Percentiles rank a stretch among this genome's conserved stretches.
These are phyloP conservation scores for Amiota communis DNA, from an alignment of 2,888 invertebrate species.

Conservation along the genomic window DNA sequence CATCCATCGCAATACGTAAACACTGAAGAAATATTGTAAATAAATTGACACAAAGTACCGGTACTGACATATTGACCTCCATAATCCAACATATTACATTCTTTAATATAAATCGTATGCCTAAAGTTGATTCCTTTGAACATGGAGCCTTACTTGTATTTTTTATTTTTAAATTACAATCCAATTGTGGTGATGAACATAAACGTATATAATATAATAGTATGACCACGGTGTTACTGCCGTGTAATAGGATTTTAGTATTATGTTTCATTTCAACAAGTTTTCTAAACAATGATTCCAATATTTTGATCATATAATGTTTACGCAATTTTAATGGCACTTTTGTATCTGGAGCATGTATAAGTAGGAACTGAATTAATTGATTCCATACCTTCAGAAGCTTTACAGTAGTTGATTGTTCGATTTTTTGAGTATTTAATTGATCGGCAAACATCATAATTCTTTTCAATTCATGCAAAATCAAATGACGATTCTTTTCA, in stretches of 20 bases:
- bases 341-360: conserved; percentile 84
- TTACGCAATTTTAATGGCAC: conserved; percentile 76
- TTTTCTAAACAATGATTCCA: conserved; percentile 76
- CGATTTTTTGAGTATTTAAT: conserved; percentile 82
- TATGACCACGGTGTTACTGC: conserved; percentile 86
- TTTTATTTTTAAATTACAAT: conserved; percentile 42
- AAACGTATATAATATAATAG: conserved; percentile 85
- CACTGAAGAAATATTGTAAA: conserved; percentile 89
- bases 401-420: conserved; percentile 81
- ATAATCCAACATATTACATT: conserved; percentile 89
- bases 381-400: conserved; percentile 94
- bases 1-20: conserved; percentile 80
- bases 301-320: conserved; percentile 53
- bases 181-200: conserved; percentile 76
- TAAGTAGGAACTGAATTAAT: conserved; percentile 85
- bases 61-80: conserved; percentile 84
- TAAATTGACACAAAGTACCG: conserved; percentile 88
- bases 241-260: conserved; percentile 84
- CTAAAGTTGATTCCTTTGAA: background rate
- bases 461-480: conserved; percentile 79
- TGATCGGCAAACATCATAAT: conserved; percentile 84
- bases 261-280: conserved; percentile 80
- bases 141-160: background rate
- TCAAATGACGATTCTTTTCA: conserved; percentile 79
- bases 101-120: conserved; percentile 77